phyloP scores from a whole-genome alignment of 2,797 vertebrate species.

The Rallus crepitans region DNA sequence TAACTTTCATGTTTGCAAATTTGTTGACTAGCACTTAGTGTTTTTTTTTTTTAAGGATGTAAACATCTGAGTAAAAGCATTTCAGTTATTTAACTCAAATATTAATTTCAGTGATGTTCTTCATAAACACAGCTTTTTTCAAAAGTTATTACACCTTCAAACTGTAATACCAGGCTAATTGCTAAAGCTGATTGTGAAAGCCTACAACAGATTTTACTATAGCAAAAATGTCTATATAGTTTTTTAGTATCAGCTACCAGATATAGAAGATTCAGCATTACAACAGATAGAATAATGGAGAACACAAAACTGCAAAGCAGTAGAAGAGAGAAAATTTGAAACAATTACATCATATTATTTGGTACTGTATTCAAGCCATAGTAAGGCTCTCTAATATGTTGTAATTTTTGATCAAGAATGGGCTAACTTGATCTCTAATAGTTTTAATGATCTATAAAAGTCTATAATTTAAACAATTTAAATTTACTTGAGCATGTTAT shows the following conservation, averaged over 20 bases:
- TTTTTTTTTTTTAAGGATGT: neutral
- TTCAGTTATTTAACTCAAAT: neutral
- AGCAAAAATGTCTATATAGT: neutral
- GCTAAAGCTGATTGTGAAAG: neutral
- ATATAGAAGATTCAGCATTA: neutral
- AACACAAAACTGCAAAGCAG: neutral
- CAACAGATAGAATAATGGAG: neutral
- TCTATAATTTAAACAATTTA: conserved; percentile 46
- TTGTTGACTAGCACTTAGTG: neutral
- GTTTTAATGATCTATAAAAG: neutral
- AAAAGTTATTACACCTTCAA: neutral
- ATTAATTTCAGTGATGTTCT: neutral
- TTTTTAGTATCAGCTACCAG: neutral
- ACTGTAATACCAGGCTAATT: neutral
- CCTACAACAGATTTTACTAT: neutral
- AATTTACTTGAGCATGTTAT: conserved; percentile 21
- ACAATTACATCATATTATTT: neutral
- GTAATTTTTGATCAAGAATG: neutral
- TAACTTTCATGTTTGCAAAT: neutral
- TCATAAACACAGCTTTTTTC: neutral
- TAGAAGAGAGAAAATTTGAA: neutral
- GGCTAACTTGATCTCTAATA: neutral
- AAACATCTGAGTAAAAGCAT: neutral
- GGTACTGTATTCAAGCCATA: neutral
- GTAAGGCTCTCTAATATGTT: neutral